These are phyloP conservation scores for Drosophila histrio DNA, from an alignment of 2,888 invertebrate species.

Conservation along the genomic window DNA sequence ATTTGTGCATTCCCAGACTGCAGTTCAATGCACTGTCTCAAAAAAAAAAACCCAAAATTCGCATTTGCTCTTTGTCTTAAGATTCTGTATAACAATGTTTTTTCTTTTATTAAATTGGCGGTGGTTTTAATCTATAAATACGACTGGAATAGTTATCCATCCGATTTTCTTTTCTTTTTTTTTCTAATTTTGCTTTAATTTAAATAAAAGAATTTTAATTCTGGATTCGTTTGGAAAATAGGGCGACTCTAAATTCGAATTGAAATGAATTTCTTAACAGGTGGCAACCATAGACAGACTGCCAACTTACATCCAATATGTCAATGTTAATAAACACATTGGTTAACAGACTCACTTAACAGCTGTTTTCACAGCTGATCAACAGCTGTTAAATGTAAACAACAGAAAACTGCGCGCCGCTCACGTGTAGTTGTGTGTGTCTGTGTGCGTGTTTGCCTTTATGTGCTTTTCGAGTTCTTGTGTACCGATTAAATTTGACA, in stretches of 20 bases:
- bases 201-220: background rate
- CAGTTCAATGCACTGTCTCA: constrained; percentile 70
- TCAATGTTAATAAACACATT: constrained; percentile 24
- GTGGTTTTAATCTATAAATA: no score
- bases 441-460: no score
- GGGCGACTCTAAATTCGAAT: background rate
- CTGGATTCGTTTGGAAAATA: background rate
- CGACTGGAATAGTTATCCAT: no score
- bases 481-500: constrained; percentile 34
- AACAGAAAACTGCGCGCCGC: constrained; percentile 59
- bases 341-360: constrained; percentile 41
- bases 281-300: constrained; percentile 35
- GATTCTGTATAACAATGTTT: no score
- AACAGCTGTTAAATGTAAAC: constrained; percentile 69
- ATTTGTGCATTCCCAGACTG: constrained; percentile 44
- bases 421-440: constrained; percentile 28
- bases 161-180: no score
- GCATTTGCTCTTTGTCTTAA: constrained; percentile 12
- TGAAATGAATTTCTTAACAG: background rate
- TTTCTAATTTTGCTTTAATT: background rate
- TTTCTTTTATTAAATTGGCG: background rate
- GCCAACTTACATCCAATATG: constrained; percentile 21
- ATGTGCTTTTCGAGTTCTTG: constrained; percentile 26
- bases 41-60: background rate
- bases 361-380: constrained; percentile 54